These are phyloP conservation scores for Cyprinodon brontotheroides DNA, from an alignment of 2,113 vertebrate species.

Conservation along the genomic window DNA sequence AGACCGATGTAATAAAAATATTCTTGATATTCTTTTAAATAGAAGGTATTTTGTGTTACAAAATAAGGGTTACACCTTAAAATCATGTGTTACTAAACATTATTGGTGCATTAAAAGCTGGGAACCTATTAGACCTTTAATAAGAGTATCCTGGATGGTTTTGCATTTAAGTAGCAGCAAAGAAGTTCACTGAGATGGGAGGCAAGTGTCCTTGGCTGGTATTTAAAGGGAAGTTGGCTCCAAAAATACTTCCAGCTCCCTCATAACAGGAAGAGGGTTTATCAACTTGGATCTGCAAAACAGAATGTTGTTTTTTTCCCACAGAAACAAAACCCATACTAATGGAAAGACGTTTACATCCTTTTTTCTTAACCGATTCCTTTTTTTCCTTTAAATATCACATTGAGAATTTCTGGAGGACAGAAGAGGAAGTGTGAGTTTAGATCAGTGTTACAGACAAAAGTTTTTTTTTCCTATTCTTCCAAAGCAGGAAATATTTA, in stretches of 20 bases:
- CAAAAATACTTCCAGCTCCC: conserved; percentile 33
- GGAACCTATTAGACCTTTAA: not conserved
- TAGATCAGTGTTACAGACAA: not conserved
- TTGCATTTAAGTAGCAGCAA: conserved; percentile 30
- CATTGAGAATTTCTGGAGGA: conserved; percentile 2
- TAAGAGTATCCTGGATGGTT: conserved; percentile 13
- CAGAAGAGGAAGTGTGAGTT: conserved; percentile 21
- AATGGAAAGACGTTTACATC: not conserved
- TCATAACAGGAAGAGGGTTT: conserved; percentile 56
- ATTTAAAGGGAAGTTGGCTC: conserved; percentile 46
- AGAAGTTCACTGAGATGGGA: not conserved
- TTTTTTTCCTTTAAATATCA: not conserved
- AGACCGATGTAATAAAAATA: not conserved
- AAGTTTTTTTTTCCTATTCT: conserved; percentile 2
- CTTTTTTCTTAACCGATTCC: not conserved
- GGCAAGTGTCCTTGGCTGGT: conserved; percentile 33
- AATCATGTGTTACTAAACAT: not conserved
- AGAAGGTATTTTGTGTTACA: not conserved
- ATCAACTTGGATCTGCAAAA: conserved; percentile 28
- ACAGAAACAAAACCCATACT: conserved; percentile 15
- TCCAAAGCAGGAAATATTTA: not conserved
- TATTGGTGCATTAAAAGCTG: not conserved
- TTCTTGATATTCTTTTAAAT: not conserved
- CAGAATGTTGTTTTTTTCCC: conserved; percentile 26
- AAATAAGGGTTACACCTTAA: not conserved